Base-by-base conservation (phyloP, 2,113 vertebrate species). In the Dissostichus mawsoni region DNA sequence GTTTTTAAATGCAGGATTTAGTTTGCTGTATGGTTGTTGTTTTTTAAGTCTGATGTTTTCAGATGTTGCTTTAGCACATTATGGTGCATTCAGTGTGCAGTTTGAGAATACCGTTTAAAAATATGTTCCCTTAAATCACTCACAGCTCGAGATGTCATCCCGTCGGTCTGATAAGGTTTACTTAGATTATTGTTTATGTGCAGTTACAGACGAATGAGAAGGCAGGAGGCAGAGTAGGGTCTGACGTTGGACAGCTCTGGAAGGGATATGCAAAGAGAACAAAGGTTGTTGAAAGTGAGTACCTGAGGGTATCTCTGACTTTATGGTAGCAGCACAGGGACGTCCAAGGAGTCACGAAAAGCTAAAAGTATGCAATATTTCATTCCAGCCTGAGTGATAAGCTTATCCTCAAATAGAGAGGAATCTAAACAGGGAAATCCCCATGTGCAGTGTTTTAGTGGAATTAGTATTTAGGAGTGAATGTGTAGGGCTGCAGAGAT, bases 101-200 rank as follows among this genome's bases (percentile, higher is more conserved):
- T 57, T 81, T 68, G 12, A 36, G 18, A 68, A 57, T 16, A 9
- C 9, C 12, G n/a, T 62, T 51, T 47, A 5, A 53, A 71, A 47
- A 65, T 44, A 9, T 64, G 51, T 47, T 76, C 25, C n/a, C 33
- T 58, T 17, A 69, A 70, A 66, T 47, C 16, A n/a, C 36, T 57
- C 25, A 0, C 8, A 36, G 25, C n/a, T 72, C 3, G 50, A 74
- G 58, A 64, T 69, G 70, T 45, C n/a, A 78, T 75, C 44, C 51
- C 52, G 25, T 52, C 5, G 51, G 36, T 18, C 33, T 13, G 11
- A 55, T 7, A 33, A 47, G 13, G 64, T 63, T 75, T 50, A 62
- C 63, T 72, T 67, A 80, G 52, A 85, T 83, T 69, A 66, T 33
- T 18, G 36, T 82, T 78, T 1, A 45, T 29, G 63, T 88, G 73